phyloP scores from a whole-genome alignment of 2,888 invertebrate species.

The Proisotoma minuta region DNA sequence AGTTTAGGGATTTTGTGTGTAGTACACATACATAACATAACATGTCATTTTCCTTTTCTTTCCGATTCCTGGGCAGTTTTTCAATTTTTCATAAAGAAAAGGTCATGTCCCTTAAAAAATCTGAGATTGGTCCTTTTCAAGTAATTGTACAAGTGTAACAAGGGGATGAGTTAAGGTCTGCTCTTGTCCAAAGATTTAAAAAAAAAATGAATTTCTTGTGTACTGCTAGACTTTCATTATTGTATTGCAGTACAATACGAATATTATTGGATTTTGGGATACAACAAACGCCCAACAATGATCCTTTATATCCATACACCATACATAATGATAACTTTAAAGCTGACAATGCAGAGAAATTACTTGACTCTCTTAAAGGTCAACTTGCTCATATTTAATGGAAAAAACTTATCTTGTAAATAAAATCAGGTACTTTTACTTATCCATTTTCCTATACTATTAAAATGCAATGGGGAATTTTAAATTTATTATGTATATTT shows the following conservation, averaged over 20 bases:
- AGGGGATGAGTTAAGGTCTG: constrained; percentile 12
- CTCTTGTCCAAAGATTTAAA: too few species aligned
- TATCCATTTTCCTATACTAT: too few species aligned
- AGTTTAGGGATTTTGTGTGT: too few species aligned
- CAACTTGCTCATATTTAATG: neutral
- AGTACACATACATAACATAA: too few species aligned
- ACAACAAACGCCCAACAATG: too few species aligned
- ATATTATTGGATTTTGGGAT: too few species aligned
- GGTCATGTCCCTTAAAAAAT: neutral
- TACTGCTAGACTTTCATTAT: too few species aligned
- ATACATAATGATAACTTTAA: neutral
- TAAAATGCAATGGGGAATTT: too few species aligned
- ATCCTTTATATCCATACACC: too few species aligned
- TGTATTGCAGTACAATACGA: neutral
- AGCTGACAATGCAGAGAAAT: neutral
- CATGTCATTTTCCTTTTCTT: neutral
- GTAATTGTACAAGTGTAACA: constrained; percentile 5
- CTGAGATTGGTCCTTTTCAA: neutral
- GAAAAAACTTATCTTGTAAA: neutral
- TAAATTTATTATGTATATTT: too few species aligned
- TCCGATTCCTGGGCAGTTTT: constrained; percentile 2
- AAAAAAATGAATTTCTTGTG: too few species aligned
- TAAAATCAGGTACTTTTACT: neutral
- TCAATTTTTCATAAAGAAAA: constrained; percentile 1
- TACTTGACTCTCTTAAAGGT: constrained; percentile 7